Evolutionary conservation across 1,140 invertebrate genomes (phyloP).

Genomic region (Macrostomum lignano): DNA sequence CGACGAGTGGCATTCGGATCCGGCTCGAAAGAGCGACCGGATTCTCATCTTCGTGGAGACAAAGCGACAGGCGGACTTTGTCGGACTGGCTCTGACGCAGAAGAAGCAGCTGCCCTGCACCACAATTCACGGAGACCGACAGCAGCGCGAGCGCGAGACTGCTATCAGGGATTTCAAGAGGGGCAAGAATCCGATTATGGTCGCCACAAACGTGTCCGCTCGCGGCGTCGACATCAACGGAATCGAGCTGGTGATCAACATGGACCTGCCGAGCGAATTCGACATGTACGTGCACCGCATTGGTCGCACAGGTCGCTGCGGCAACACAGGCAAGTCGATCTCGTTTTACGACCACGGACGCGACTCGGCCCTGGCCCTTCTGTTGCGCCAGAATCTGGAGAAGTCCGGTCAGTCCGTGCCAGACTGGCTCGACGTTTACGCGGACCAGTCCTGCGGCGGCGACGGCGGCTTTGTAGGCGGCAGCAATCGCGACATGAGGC

Average conservation of each 20-base stretch:
- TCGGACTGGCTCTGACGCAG: slow-evolving; percentile 21
- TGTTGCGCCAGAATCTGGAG: slow-evolving; percentile 38
- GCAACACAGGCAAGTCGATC: slow-evolving; percentile 57
- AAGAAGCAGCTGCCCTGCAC: slow-evolving; percentile 7
- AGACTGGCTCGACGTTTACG: not conserved
- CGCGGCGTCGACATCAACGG: slow-evolving; percentile 51
- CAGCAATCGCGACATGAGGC: too few species aligned
- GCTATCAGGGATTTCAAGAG: slow-evolving; percentile 46
- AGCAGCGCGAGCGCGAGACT: slow-evolving; percentile 57
- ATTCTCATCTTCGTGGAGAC: slow-evolving; percentile 64
- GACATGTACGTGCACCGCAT: slow-evolving; percentile 83
- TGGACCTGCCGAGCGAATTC: slow-evolving; percentile 48
- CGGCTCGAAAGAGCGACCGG: slow-evolving; percentile 26
- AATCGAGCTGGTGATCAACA: slow-evolving; percentile 63
- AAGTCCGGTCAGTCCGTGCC: slow-evolving; percentile 7
- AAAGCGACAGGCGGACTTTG: slow-evolving; percentile 58
- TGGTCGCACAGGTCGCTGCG: slow-evolving; percentile 66
- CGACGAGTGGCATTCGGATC: too few species aligned
- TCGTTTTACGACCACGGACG: slow-evolving; percentile 40
- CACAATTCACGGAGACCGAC: slow-evolving; percentile 35
- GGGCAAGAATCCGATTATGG: slow-evolving; percentile 38
- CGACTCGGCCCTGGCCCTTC: slow-evolving; percentile 27
- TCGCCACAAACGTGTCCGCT: slow-evolving; percentile 71
- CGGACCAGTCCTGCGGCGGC: too few species aligned
- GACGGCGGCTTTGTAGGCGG: too few species aligned